Evolutionary conservation across 2,888 invertebrate genomes (phyloP), one percentile per base, ranked within the genome.

Genomic region (Achlya flavicornis): DNA sequence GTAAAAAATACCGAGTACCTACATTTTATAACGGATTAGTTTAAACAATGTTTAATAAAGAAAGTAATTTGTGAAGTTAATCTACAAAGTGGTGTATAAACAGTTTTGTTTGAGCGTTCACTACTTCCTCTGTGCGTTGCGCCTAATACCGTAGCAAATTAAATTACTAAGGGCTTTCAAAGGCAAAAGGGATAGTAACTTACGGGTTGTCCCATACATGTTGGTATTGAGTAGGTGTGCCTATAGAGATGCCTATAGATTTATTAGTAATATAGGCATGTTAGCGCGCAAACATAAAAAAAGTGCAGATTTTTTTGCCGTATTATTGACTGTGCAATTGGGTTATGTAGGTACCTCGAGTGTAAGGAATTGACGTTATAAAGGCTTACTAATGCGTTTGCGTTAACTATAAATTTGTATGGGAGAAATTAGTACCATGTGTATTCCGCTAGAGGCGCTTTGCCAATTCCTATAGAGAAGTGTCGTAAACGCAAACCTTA

Each of bases 101-200:
- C 41, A 41, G 41, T 60, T 26, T 60, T 43, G 41, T 60, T 26
- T 64, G 63, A 58, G 57, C 68, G 61, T 67, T 67, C 67, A 64
- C 67, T 46, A 46, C 58, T 57, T 64, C 16, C 58, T 26, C 65
- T 76, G 58, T 73, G 65, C 66, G 62, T 67, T 66, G 61, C 63
- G 62, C 75, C 65, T 74, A 68, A 67, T 64, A 69, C 63, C 71
- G 70, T 72, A 66, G 73, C 70, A 80, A 85, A 85, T 85, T 82
- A 80, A 84, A 85, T 85, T 82, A 81, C 74, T 73, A 74, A 75
- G 77, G 80, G 79, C 84, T 84, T 80, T 83, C 78, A 77, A 76
- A 80, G 77, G 77, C 73, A 76, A 79, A 72, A 74, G 72, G 72
- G 67, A 65, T 67, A 72, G 67, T 72, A 66, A 65, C 65, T 64